Evolutionary conservation across 2,113 vertebrate species (phyloP).

Genomic region (Trochalopteron elliotii): DNA sequence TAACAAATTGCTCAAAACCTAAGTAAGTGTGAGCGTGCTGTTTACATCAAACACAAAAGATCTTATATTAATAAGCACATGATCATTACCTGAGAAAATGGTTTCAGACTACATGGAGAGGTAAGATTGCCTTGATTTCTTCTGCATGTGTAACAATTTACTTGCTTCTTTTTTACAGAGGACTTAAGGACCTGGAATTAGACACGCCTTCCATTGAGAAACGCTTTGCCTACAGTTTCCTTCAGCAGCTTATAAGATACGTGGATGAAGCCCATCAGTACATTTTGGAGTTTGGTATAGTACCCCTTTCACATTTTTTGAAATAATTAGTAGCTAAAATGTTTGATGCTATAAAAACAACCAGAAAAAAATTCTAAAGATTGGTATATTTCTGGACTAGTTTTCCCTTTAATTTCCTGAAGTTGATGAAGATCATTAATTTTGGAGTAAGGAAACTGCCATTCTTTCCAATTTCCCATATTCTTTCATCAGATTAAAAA

Average conservation of each 20-base stretch:
- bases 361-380: background rate
- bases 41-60: background rate
- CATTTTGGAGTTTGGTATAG: conserved; percentile 90
- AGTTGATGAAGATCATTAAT: background rate
- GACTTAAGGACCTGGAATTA: conserved; percentile 88
- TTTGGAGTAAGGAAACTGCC: background rate
- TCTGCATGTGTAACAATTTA: background rate
- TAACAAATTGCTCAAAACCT: background rate
- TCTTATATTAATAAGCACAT: background rate
- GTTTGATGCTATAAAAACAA: background rate
- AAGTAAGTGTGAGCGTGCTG: background rate
- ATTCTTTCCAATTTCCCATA: background rate
- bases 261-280: conserved; percentile 93
- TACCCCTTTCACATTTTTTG: background rate
- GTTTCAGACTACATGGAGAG: background rate
- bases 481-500: background rate
- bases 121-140: background rate
- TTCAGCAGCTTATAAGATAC: conserved; percentile 91
- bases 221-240: conserved; percentile 93
- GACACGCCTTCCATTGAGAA: conserved; percentile 96
- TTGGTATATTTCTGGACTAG: background rate
- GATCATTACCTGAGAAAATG: background rate
- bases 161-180: conserved; percentile 71
- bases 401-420: background rate
- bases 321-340: background rate